Conservation (phyloP, 2,888 invertebrate species). For the Saturnia pavonia region DNA sequence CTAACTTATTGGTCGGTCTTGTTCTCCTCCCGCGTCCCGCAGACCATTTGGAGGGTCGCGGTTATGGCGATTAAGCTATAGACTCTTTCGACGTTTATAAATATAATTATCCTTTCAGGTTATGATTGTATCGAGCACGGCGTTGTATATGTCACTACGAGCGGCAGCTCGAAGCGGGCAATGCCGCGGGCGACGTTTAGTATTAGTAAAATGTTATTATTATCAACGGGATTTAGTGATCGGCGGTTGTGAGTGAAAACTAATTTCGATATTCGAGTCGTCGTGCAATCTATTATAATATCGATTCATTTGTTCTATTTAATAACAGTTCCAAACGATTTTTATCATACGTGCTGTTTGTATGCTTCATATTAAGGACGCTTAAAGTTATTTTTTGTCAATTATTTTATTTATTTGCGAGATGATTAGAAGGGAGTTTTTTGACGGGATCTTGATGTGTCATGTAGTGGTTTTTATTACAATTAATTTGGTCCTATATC, state of each 20-base stretch:
- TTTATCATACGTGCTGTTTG: not conserved
- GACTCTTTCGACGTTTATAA: no score
- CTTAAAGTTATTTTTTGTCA: not conserved
- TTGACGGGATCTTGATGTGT: no score
- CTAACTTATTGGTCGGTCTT: no score
- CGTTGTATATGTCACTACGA: not conserved
- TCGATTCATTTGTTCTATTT: not conserved
- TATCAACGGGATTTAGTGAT: not conserved
- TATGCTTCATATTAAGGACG: not conserved
- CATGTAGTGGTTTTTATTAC: no score
- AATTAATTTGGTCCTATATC: no score
- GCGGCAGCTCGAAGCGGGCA: not conserved
- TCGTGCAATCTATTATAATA: not conserved
- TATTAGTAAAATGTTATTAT: not conserved
- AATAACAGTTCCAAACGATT: not conserved
- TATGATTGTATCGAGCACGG: not conserved
- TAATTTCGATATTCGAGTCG: not conserved
- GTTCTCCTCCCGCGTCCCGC: no score
- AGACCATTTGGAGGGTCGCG: no score
- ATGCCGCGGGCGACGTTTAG: not conserved
- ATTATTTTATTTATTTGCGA: not conserved
- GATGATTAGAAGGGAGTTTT: not conserved
- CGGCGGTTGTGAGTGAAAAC: conserved; percentile 11
- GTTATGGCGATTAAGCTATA: no score
- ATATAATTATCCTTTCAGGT: not conserved